Evolutionary conservation across 1,140 invertebrate genomes (phyloP).

Genomic region (Luehdorfia chinensis): DNA sequence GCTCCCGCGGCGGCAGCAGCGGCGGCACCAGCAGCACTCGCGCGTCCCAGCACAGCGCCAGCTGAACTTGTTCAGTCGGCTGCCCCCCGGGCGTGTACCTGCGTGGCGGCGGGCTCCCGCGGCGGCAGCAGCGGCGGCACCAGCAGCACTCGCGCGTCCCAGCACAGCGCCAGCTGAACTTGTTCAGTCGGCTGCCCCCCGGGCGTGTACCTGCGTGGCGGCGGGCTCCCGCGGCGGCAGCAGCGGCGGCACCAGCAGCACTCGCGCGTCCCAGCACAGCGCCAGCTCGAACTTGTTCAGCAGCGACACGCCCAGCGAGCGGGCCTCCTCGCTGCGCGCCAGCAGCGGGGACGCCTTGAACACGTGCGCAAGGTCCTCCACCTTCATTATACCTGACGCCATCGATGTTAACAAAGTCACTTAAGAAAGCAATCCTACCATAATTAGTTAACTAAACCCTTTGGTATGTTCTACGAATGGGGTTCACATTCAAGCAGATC

Average conservation of each 20-base stretch:
- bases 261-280: conserved; percentile 95
- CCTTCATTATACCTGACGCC: conserved; percentile 88
- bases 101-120: conserved; percentile 91
- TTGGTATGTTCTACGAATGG: too few relatives aligned
- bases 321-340: conserved; percentile 89
- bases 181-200: conserved; percentile 93
- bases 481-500: too few relatives aligned
- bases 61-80: conserved; percentile 96
- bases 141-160: conserved; percentile 93
- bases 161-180: conserved; percentile 98
- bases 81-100: conserved; percentile 89
- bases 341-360: conserved; percentile 92
- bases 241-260: conserved; percentile 94
- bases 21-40: conserved; percentile 94
- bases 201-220: conserved; percentile 79
- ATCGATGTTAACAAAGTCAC: background rate
- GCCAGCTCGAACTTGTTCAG: conserved; percentile 99
- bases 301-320: conserved; percentile 91
- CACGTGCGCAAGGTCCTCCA: conserved; percentile 94
- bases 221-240: conserved; percentile 75
- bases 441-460: too few relatives aligned
- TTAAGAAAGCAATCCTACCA: too few relatives aligned
- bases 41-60: conserved; percentile 97
- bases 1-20: too few relatives aligned
- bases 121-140: conserved; percentile 97